Evolutionary conservation across 2,113 vertebrate species (phyloP), one percentile per base, ranked within the genome.

Genomic region (Apus apus): DNA sequence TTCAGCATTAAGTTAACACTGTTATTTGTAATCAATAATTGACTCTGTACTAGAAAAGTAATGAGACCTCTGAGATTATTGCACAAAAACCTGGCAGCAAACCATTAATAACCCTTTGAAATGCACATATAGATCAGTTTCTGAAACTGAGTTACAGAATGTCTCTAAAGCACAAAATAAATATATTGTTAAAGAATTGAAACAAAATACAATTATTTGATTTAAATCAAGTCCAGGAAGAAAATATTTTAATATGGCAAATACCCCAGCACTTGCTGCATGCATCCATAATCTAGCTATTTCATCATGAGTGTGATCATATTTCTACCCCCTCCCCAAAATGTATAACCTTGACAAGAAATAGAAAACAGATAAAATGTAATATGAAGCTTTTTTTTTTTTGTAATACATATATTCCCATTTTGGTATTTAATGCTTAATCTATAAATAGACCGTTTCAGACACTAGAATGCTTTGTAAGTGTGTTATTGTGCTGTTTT

Each of bases 151-250:
- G 53, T 94, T 76, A 90, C 36, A 93, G 53, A 92, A 71, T 61
- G 18, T 64, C 75, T 84, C 83, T 82, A 53, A 85, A 85, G 61
- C 78, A 90, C 45, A 91, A 90, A 64, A 96, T 88, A 95, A 90
- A 94, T 93, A 91, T 48, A 36, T 74, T 46, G 83, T 89, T 93
- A 79, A 94, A 89, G 94, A 94, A 87, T 56, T 95, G 82, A 90
- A 94, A 87, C 26, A 82, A 96, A 94, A 95, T 86, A 96, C 76
- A 94, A 96, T 92, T 96, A 51, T 95, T 98, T 96, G 97, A 98
- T 98, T 98, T 96, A 94, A 97, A 85, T 90, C 84, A 78, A 86
- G 61, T 81, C 64, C 72, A 96, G 80, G 88, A 95, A 71, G 50
- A 96, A 97, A 88, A 95, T 77, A 93, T 80, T 97, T 97, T 91